A percentile compares a stretch with the other conserved stretches of the same genome.
phyloP scores from a whole-genome alignment of 2,113 vertebrate genomes.

The Misgurnus anguillicaudatus region DNA sequence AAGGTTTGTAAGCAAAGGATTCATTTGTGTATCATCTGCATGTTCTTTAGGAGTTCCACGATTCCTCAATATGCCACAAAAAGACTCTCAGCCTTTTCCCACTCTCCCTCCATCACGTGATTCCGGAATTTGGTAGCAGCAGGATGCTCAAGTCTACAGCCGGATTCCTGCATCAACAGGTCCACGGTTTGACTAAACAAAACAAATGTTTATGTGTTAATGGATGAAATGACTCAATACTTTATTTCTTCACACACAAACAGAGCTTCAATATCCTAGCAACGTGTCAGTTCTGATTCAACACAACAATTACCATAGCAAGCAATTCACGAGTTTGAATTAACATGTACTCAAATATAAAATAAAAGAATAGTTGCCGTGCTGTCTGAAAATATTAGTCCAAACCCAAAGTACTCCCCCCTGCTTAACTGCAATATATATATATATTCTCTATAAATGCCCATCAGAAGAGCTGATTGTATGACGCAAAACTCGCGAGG shows the following conservation, averaged over 20 bases:
- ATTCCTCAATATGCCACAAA: background rate
- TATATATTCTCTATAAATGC: no score
- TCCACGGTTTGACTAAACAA: slow-evolving; percentile 92
- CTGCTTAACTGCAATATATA: no score
- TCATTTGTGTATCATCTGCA: background rate
- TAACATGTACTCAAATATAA: no score
- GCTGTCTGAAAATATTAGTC: no score
- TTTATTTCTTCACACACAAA: background rate
- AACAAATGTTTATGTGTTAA: background rate
- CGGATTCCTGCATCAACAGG: slow-evolving; percentile 98
- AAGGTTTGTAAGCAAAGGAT: no score
- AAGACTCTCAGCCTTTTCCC: slow-evolving; percentile 89
- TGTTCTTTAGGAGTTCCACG: no score
- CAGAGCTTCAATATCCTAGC: background rate
- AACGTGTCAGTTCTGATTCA: slow-evolving; percentile 8
- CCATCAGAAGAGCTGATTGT: no score
- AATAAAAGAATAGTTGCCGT: no score
- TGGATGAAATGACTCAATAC: background rate
- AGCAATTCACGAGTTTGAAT: no score
- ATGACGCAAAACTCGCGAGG: no score
- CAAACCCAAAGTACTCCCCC: no score
- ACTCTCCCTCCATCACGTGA: slow-evolving; percentile 98
- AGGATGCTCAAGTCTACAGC: slow-evolving; percentile 96
- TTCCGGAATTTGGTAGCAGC: slow-evolving; percentile 97
- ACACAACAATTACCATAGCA: background rate